Percentiles rank a stretch among this genome's conserved stretches.
Evolutionary conservation across 2,888 invertebrate species (phyloP).

Genomic region (Scaptomyza parva): DNA sequence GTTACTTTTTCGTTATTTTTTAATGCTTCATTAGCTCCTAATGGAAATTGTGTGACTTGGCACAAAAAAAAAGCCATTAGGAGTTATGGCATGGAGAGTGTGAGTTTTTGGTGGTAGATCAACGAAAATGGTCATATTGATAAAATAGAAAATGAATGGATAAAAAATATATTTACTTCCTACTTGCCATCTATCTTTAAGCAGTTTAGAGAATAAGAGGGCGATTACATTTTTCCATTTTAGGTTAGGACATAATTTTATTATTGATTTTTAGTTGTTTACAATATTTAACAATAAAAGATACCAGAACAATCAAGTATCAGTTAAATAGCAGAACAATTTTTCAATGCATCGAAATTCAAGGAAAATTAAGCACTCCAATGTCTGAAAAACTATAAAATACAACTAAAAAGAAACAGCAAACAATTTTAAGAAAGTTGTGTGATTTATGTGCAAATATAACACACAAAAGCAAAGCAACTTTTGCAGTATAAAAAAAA

Average conservation of each 20-base stretch:
- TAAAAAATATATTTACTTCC: not conserved
- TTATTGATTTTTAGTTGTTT: no score
- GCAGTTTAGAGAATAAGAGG: not conserved
- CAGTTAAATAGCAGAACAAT: not conserved
- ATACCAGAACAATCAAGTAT: not conserved
- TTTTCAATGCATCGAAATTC: not conserved
- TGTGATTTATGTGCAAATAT: constrained; percentile 77
- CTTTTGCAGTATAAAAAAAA: constrained; percentile 51
- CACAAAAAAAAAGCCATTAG: constrained; percentile 32
- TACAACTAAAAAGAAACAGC: constrained; percentile 42
- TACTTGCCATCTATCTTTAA: not conserved
- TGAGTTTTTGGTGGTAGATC: not conserved
- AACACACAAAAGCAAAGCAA: constrained; percentile 63
- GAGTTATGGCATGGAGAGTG: not conserved
- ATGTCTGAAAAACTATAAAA: constrained; percentile 33
- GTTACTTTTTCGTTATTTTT: constrained; percentile 65
- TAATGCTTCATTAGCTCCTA: constrained; percentile 81
- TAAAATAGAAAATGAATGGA: not conserved
- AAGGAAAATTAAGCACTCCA: constrained; percentile 30
- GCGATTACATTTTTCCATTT: no score
- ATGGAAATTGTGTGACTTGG: constrained; percentile 72
- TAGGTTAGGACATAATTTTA: no score
- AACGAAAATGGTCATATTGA: not conserved
- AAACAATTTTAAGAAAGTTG: constrained; percentile 70
- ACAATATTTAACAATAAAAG: not conserved